A percentile compares a stretch with the other conserved stretches of the same genome.
Conservation (phyloP, 2,888 invertebrate genomes). For the Dynastes maya region DNA sequence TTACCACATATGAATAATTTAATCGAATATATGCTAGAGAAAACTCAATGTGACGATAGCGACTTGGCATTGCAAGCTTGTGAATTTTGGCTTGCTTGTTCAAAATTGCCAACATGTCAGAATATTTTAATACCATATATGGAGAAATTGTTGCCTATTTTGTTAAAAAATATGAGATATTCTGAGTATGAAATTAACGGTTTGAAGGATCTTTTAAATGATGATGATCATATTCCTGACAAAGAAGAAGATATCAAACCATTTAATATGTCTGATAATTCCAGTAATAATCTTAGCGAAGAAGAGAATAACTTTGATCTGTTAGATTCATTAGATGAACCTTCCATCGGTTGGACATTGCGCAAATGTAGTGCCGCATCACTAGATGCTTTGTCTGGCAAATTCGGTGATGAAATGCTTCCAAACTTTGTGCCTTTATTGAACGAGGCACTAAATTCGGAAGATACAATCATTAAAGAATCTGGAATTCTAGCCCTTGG, state of each 20-base stretch:
- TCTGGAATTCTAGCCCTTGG: conserved; percentile 93
- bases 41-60: conserved; percentile 93
- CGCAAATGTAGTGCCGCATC: conserved; percentile 99
- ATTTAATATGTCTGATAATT: conserved; percentile 87
- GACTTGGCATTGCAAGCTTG: conserved; percentile 97
- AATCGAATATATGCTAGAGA: conserved; percentile 96
- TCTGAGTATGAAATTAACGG: conserved; percentile 96
- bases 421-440: conserved; percentile 95
- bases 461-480: conserved; percentile 96
- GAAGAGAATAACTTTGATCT: conserved; percentile 80
- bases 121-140: conserved; percentile 91
- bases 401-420: conserved; percentile 94
- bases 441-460: conserved; percentile 94
- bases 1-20: conserved; percentile 97
- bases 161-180: conserved; percentile 98
- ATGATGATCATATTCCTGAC: conserved; percentile 96
- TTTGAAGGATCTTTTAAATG: conserved; percentile 94
- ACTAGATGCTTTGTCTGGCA: conserved; percentile 95
- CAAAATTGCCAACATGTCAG: conserved; percentile 94
- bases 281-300: conserved; percentile 74
- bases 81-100: conserved; percentile 98
- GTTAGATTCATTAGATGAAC: conserved; percentile 71
- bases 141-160: conserved; percentile 88
- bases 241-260: conserved; percentile 97
- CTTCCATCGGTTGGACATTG: conserved; percentile 86